These are phyloP conservation scores for Drosophila biarmipes DNA, from an alignment of 1,140 invertebrate genomes.

Conservation along the genomic window DNA sequence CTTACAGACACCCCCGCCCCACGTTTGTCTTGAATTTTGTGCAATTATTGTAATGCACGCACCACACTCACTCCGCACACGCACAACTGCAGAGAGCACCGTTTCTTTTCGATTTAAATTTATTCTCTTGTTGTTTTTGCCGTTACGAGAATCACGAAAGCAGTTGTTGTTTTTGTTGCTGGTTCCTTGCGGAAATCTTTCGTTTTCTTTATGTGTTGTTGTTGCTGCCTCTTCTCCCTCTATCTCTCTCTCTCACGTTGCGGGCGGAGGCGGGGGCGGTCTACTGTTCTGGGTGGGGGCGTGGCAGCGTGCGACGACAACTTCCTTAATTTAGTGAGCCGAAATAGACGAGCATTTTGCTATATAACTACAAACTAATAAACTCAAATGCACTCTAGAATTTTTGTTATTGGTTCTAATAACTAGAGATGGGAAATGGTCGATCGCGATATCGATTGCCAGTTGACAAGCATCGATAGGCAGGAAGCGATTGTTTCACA, in stretches of 20 bases:
- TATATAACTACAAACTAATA: conserved; percentile 52
- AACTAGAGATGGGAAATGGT: background rate
- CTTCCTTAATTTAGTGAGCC: conserved; percentile 22
- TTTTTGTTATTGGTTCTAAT: conserved; percentile 41
- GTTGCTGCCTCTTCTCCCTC: conserved; percentile 6
- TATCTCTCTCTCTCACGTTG: conserved; percentile 4
- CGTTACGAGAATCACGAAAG: conserved; percentile 20
- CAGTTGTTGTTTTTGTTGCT: conserved; percentile 20
- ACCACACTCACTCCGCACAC: conserved; percentile 25
- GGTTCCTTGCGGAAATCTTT: conserved; percentile 20
- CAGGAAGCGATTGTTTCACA: background rate
- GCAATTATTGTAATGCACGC: conserved; percentile 60
- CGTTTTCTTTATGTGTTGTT: conserved; percentile 29
- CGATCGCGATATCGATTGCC: background rate
- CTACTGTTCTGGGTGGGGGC: conserved; percentile 7
- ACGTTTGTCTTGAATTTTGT: conserved; percentile 24
- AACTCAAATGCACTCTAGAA: conserved; percentile 39
- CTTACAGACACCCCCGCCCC: conserved; percentile 23
- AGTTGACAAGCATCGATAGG: background rate
- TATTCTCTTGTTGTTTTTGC: conserved; percentile 19
- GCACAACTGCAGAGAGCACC: conserved; percentile 1
- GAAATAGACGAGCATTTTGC: conserved; percentile 36
- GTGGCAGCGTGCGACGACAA: conserved; percentile 14
- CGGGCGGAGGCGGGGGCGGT: conserved; percentile 5
- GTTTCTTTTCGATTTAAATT: conserved; percentile 16